Evolutionary conservation across 1,140 invertebrate species (phyloP), one percentile per base, ranked within the genome.

Genomic region (Zaprionus taronus): DNA sequence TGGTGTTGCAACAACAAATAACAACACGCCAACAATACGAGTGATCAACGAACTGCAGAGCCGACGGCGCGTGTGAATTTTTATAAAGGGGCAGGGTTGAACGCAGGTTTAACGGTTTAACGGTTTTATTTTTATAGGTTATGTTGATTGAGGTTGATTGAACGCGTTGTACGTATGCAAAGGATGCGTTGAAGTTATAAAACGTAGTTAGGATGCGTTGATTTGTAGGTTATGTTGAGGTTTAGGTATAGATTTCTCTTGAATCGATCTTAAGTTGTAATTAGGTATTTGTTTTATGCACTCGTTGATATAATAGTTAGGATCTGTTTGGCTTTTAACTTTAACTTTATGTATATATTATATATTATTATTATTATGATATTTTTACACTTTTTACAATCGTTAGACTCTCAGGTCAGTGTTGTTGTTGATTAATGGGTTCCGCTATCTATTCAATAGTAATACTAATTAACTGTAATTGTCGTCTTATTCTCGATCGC

Each of bases 401-500:
- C 61, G 14, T n/a, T 63, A 34, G 51, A 63, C 26, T 70, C 64
- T 49, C 28, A 65, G 41, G n/a, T 41, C 28, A 31, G 28, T 41
- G 36, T 55, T 49, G 53, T 60, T 20, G n/a, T n/a, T 77, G 72
- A 87, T 83, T 77, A 77, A 83, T 87, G 80, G 60, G 55, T 71
- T 63, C 60, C 41, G 60, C 31, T 65, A 80, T 49, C 41, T 83
- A 73, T 31, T 71, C 47, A 76, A 72, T 75, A 68, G 72, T 66
- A 58, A 72, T 74, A 83, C 70, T 83, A 83, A 86, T 86, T 89
- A 80, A 62, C 64, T 72, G 72, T 83, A 83, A 86, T 89, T 89
- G 70, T 55, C 68, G 76, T 67, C 72, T 73, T 70, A 82, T 83
- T 73, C 77, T 70, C 56, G 51, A 14, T 66, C 14, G 36, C 36